Conservation (phyloP, 1,140 invertebrate genomes). For the Coboldia fuscipes region DNA sequence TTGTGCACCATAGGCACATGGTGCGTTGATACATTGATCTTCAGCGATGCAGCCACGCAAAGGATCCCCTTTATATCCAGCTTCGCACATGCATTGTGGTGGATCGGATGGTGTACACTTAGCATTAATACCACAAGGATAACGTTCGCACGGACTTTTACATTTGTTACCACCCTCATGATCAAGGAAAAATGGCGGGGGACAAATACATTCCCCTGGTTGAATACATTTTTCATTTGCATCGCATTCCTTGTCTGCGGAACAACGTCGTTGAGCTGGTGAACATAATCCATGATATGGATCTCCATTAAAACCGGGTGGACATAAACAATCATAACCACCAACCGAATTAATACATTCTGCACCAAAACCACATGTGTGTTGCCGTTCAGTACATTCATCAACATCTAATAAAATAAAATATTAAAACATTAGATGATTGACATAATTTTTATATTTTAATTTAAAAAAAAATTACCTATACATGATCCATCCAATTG, state of each 20-base stretch:
- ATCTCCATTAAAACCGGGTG: constrained; percentile 45
- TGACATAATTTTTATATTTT: constrained; percentile 22
- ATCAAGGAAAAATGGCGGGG: constrained; percentile 70
- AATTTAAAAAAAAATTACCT: too few species aligned
- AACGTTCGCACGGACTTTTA: constrained; percentile 73
- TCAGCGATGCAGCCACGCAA: constrained; percentile 62
- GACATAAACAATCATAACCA: constrained; percentile 61
- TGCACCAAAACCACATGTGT: constrained; percentile 65
- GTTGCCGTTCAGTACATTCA: constrained; percentile 54
- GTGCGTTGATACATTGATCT: constrained; percentile 56
- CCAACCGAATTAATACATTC: constrained; percentile 64
- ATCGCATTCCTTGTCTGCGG: constrained; percentile 59
- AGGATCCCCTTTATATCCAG: constrained; percentile 66
- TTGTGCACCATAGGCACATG: constrained; percentile 65
- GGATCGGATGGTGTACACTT: constrained; percentile 78
- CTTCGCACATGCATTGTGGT: constrained; percentile 66
- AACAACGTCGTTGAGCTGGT: constrained; percentile 55
- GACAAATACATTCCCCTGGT: constrained; percentile 72
- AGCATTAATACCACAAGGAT: constrained; percentile 77
- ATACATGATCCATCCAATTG: constrained; percentile 51
- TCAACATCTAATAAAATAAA: too few species aligned
- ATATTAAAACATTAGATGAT: background rate
- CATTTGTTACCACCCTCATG: constrained; percentile 57
- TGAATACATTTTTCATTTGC: constrained; percentile 77
- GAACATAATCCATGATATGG: constrained; percentile 47